Percentiles rank a stretch among this genome's conserved stretches.
Evolutionary conservation across 2,888 invertebrate species (phyloP).

Genomic region (Acholoe squamosa): DNA sequence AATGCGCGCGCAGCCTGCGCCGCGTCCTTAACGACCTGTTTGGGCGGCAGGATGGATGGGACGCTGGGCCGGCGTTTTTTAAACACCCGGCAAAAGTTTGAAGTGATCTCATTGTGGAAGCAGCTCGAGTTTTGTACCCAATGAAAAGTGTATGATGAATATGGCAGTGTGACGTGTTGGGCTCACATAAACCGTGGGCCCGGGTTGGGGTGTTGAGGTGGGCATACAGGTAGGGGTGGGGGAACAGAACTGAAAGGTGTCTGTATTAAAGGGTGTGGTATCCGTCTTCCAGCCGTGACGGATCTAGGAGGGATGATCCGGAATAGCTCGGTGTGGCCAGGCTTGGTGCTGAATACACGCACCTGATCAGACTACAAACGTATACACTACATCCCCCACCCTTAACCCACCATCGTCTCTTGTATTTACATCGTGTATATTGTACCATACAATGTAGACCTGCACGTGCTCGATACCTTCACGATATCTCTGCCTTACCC

Average conservation of each 20-base stretch:
- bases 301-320: constrained; percentile 15
- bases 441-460: too few relatives aligned
- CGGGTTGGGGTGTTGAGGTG: neutral
- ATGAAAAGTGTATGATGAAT: constrained; percentile 45
- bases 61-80: neutral
- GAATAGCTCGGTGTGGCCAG: neutral
- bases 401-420: too few relatives aligned
- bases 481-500: too few relatives aligned
- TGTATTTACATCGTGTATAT: too few relatives aligned
- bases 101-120: neutral
- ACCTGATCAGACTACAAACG: neutral
- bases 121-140: constrained; percentile 31
- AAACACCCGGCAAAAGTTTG: neutral
- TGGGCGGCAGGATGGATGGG: constrained; percentile 23
- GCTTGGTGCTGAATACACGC: neutral
- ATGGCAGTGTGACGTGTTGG: neutral
- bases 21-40: constrained; percentile 19
- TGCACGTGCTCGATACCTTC: too few relatives aligned
- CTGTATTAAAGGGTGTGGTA: neutral
- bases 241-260: neutral
- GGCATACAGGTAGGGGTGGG: neutral
- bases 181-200: constrained; percentile 6
- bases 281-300: neutral
- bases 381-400: too few relatives aligned
- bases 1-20: neutral